These are phyloP conservation scores for Drosophila subsilvestris DNA, from an alignment of 2,888 invertebrate species.

Conservation along the genomic window DNA sequence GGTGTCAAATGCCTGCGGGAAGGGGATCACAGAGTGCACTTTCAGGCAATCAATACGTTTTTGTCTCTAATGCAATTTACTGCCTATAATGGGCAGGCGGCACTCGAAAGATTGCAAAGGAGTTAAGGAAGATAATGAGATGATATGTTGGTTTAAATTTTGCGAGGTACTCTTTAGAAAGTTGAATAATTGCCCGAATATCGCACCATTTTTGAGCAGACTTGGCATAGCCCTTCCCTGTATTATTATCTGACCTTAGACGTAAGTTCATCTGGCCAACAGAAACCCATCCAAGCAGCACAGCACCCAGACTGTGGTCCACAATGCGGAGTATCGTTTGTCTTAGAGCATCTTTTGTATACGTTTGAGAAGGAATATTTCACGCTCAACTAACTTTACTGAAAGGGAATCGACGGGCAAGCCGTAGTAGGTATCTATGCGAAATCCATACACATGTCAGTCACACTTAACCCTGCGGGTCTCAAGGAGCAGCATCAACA, in stretches of 20 bases:
- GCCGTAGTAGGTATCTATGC: slow-evolving; percentile 44
- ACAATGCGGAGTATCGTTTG: neutral
- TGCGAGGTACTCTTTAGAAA: neutral
- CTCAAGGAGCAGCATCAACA: slow-evolving; percentile 20
- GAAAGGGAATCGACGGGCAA: slow-evolving; percentile 49
- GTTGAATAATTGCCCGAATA: neutral
- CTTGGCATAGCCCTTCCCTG: neutral
- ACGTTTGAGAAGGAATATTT: slow-evolving; percentile 56
- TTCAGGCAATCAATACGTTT: slow-evolving; percentile 78
- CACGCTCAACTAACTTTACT: slow-evolving; percentile 67
- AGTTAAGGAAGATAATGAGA: slow-evolving; percentile 34
- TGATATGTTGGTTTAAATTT: slow-evolving; percentile 4
- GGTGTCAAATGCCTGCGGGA: slow-evolving; percentile 57
- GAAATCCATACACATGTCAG: slow-evolving; percentile 73
- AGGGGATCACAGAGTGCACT: slow-evolving; percentile 33
- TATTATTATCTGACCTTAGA: slow-evolving; percentile 2
- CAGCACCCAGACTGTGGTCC: neutral
- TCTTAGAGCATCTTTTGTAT: slow-evolving; percentile 13
- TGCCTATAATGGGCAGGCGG: slow-evolving; percentile 55
- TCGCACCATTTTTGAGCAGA: neutral
- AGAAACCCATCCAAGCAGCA: slow-evolving; percentile 1
- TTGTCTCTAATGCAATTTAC: slow-evolving; percentile 81
- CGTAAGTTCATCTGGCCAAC: slow-evolving; percentile 14
- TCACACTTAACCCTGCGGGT: slow-evolving; percentile 73
- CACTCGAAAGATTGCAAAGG: slow-evolving; percentile 29